phyloP scores from a whole-genome alignment of 2,888 invertebrate genomes.

The Cephus pulcher region DNA sequence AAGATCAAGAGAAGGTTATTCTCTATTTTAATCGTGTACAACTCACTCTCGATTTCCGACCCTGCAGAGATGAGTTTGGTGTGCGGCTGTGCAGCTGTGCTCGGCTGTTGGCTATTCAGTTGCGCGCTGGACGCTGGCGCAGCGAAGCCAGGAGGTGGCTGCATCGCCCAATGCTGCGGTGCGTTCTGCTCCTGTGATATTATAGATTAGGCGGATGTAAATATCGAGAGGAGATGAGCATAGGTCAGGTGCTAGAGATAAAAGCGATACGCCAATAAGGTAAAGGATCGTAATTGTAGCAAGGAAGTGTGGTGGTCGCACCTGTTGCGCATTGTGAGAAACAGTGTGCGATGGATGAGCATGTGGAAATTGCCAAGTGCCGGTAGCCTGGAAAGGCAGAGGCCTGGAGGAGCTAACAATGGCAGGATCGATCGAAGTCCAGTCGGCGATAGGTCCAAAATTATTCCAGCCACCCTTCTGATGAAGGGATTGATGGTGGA shows the following conservation, averaged over 20 bases:
- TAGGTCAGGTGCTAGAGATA: background rate
- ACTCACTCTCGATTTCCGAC: constrained; percentile 64
- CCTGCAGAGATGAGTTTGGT: constrained; percentile 64
- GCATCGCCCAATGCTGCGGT: constrained; percentile 64
- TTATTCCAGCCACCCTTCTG: constrained; percentile 64
- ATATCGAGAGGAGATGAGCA: background rate
- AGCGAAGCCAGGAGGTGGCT: constrained; percentile 63
- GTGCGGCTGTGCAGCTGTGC: constrained; percentile 63
- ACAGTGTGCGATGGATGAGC: constrained; percentile 59
- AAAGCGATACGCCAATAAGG: background rate
- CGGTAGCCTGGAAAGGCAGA: constrained; percentile 63
- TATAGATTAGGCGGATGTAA: background rate
- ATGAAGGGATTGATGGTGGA: constrained; percentile 62
- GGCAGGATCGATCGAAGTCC: constrained; percentile 94
- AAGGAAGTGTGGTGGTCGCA: constrained; percentile 18
- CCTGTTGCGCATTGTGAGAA: constrained; percentile 63
- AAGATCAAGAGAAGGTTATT: background rate
- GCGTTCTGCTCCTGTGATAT: constrained; percentile 54
- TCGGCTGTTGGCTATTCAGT: constrained; percentile 58
- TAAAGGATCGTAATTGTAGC: background rate
- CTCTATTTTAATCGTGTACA: background rate
- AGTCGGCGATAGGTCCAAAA: constrained; percentile 75
- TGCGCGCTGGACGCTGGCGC: constrained; percentile 56
- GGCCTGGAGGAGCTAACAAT: constrained; percentile 82
- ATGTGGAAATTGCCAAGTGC: constrained; percentile 63